Conservation (phyloP, 2,113 vertebrate species). For the Hypocryptadius cinnamomeus region DNA sequence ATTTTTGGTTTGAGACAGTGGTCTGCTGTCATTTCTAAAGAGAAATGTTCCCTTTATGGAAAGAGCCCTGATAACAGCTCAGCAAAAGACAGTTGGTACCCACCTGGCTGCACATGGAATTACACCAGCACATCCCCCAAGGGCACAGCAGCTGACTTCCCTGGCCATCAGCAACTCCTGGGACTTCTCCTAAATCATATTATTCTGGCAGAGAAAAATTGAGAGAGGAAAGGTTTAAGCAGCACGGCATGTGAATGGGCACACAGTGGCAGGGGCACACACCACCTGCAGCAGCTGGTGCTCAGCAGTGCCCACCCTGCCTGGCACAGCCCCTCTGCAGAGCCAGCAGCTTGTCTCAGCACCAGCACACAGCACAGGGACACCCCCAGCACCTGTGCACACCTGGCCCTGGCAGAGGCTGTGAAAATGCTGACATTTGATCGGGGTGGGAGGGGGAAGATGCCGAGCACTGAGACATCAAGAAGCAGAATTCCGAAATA, state of each 20-base stretch:
- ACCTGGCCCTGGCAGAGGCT: background rate
- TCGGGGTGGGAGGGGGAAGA: background rate
- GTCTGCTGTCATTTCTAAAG: background rate
- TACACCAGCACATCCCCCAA: background rate
- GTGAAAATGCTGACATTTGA: background rate
- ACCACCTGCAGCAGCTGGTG: background rate
- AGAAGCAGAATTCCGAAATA: background rate
- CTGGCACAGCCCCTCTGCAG: background rate
- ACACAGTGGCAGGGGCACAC: background rate
- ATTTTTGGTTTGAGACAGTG: background rate
- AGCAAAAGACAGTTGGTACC: background rate
- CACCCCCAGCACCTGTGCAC: too few species aligned
- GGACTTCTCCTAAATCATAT: background rate
- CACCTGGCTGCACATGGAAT: too few species aligned
- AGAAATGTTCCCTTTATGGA: background rate
- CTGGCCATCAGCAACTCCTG: background rate
- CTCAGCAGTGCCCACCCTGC: background rate
- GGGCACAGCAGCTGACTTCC: background rate
- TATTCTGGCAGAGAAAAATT: background rate
- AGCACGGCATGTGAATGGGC: background rate
- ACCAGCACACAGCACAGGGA: rapidly evolving
- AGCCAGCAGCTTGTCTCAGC: background rate
- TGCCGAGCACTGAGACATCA: background rate
- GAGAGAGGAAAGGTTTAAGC: background rate
- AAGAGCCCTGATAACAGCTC: background rate